Base-by-base conservation (phyloP, 2,113 vertebrate species). In the Chionis minor region DNA sequence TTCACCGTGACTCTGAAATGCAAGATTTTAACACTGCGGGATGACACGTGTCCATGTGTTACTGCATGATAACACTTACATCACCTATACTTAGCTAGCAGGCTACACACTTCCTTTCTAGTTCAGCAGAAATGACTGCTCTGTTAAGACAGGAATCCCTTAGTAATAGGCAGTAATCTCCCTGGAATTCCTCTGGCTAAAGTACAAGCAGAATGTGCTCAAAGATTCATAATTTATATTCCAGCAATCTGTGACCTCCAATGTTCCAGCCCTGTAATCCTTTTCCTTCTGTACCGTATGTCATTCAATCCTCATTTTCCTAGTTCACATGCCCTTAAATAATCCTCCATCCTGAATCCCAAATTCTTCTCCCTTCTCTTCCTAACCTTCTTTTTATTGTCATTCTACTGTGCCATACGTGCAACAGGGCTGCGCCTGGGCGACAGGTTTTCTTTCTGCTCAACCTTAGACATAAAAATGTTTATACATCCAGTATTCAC, bases 111-210 rank as follows among this genome's bases (percentile, higher is more conserved):
- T 91, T 96, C 88, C 91, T 86, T 94, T 95, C 78, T 75, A 83
- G 83, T 44, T 92, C 42, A 89, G 78, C 74, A 75, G 45, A 96
- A 97, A 81, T 30, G 21, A 84, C 92, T 92, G 94, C 75, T 95
- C 69, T 86, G 52, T 90, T 92, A 78, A 96, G 86, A 98, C 83
- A 97, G 91, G 78, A 94, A 81, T 93, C 67, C 69, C 88, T 94
- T 27, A 6, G 28, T 86, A 69, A 93, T 42, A 94, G 35, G 71
- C 54, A 94, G 65, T 38, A 38, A 81, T 96, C 82, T 94, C 83
- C 63, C 70, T 35, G 65, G 63, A 97, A 94, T 95, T 91, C 82
- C 92, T 95, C 55, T 27, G n/a, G 89, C 91, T 93, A 77, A 97
- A 95, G 74, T 49, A 90, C 81, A 94, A 96, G 92, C 62, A 89